Evolutionary conservation across 92 coral and sea anemone species (phyloP).

Genomic region (Parazoanthus atlanticus): DNA sequence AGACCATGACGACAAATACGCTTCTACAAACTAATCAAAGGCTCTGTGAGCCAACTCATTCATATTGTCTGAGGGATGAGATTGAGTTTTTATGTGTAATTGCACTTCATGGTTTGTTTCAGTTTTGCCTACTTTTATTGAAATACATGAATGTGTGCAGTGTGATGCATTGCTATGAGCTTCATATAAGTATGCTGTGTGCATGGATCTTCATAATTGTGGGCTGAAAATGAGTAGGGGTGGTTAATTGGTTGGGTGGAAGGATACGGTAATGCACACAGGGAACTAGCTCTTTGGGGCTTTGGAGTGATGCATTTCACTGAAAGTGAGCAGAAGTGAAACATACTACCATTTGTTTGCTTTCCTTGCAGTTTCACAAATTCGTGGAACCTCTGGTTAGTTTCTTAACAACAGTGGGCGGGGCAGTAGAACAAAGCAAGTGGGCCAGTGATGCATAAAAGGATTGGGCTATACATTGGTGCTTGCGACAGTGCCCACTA

Average conservation of each 20-base stretch:
- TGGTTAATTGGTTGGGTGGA: conserved; percentile 45
- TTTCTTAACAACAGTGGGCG: too few relatives aligned
- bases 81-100: background rate
- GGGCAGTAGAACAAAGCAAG: background rate
- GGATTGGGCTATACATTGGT: conserved; percentile 31
- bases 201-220: conserved; percentile 30
- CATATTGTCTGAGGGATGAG: background rate
- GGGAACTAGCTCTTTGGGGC: conserved; percentile 41
- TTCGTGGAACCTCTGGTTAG: conserved; percentile 4
- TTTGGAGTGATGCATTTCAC: conserved; percentile 44
- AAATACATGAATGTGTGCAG: conserved; percentile 42
- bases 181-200: conserved; percentile 43
- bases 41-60: conserved; percentile 2
- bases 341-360: conserved; percentile 45
- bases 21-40: background rate
- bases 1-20: too few relatives aligned
- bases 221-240: conserved; percentile 42
- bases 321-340: conserved; percentile 38
- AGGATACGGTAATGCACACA: conserved; percentile 42
- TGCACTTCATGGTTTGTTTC: conserved; percentile 1
- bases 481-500: conserved; percentile 31
- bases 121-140: conserved; percentile 32
- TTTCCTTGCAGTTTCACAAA: conserved; percentile 44
- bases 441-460: conserved; percentile 29
- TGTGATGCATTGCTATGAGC: conserved; percentile 41